phyloP scores from a whole-genome alignment of 2,888 invertebrate species.

The Lasius platythorax region DNA sequence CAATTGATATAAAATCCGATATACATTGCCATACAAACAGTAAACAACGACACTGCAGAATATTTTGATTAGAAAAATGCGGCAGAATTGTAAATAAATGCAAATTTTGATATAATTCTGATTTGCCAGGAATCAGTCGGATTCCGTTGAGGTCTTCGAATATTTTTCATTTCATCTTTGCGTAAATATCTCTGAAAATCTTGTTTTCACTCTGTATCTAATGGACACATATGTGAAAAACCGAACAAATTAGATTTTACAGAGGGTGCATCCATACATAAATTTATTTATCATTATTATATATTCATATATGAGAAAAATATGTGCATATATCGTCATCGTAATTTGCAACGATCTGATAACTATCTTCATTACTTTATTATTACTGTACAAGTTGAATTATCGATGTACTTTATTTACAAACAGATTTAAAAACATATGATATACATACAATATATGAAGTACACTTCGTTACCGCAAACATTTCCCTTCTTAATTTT shows the following conservation, averaged over 20 bases:
- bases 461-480: not conserved
- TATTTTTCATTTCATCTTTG: not conserved
- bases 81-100: constrained; percentile 21
- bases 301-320: not conserved
- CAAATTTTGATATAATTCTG: constrained; percentile 29
- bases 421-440: not conserved
- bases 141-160: not conserved
- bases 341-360: not conserved
- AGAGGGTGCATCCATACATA: not conserved
- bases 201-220: not conserved
- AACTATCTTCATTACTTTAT: not conserved
- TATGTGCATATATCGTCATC: not conserved
- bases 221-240: not conserved
- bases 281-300: not conserved
- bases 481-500: not conserved
- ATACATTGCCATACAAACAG: not conserved
- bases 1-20: constrained; percentile 20
- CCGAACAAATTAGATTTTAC: not conserved
- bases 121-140: not conserved
- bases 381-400: not conserved
- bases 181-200: constrained; percentile 7
- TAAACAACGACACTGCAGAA: constrained; percentile 11
- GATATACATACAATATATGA: no score
- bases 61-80: constrained; percentile 23
- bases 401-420: not conserved